Conservation (phyloP, 2,113 vertebrate species). For the Atherinomorus stipes region DNA sequence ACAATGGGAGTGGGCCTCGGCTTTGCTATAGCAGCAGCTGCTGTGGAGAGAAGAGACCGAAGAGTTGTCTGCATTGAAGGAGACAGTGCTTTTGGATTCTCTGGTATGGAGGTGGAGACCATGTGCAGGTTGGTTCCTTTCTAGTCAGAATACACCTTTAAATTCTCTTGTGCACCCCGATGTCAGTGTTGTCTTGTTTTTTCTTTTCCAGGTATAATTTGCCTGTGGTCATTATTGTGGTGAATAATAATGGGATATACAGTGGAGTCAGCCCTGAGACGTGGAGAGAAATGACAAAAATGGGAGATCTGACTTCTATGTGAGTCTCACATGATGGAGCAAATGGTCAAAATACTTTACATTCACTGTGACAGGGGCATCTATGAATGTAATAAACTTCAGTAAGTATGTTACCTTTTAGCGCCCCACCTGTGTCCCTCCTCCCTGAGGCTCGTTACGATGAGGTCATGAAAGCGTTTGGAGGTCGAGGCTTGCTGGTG, state of each 20-base stretch:
- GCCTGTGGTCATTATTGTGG: constrained; percentile 90
- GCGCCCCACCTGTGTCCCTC: constrained; percentile 89
- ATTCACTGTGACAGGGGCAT: not conserved
- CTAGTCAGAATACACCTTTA: not conserved
- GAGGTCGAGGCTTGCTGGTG: constrained; percentile 92
- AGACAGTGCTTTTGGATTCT: constrained; percentile 98
- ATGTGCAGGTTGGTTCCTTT: constrained; percentile 90
- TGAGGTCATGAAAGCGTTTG: constrained; percentile 91
- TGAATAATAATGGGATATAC: constrained; percentile 99
- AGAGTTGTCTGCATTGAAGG: constrained; percentile 93
- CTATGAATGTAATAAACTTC: not conserved
- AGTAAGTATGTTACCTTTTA: constrained; percentile 59
- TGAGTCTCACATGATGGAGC: constrained; percentile 64
- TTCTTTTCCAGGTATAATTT: constrained; percentile 88
- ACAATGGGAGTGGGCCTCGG: constrained; percentile 97
- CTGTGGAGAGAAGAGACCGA: constrained; percentile 82
- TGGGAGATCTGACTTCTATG: constrained; percentile 85
- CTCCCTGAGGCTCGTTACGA: constrained; percentile 94
- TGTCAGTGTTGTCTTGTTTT: not conserved
- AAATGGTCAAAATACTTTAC: not conserved
- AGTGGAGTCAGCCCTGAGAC: constrained; percentile 87
- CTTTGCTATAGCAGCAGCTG: constrained; percentile 93
- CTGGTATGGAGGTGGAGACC: constrained; percentile 97
- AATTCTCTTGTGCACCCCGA: not conserved
- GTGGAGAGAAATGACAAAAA: constrained; percentile 88